Percentiles rank a stretch among this genome's conserved stretches.
phyloP scores from a whole-genome alignment of 2,113 vertebrate species.

The Ophiodon elongatus region DNA sequence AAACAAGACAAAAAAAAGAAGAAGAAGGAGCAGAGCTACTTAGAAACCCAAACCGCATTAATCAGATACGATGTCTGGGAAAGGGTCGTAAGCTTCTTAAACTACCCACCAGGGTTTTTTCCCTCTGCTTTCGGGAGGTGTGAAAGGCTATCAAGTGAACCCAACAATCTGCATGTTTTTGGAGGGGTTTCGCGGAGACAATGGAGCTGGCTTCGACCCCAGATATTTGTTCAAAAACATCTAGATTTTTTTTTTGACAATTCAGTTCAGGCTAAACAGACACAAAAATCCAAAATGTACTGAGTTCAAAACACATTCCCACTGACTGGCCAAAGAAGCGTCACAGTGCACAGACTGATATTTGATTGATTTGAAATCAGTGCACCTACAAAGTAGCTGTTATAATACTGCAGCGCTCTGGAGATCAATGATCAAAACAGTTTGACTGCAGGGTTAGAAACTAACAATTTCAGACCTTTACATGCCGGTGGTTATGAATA shows the following conservation, averaged over 20 bases:
- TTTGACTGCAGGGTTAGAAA: not conserved
- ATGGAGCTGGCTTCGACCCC: constrained; percentile 5
- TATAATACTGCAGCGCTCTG: not conserved
- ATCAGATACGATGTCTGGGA: constrained; percentile 63
- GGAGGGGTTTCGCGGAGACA: constrained; percentile 7
- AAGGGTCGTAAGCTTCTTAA: constrained; percentile 67
- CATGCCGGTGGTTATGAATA: not conserved
- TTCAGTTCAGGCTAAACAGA: not conserved
- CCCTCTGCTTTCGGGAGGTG: constrained; percentile 32
- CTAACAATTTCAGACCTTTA: not conserved
- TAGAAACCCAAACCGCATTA: constrained; percentile 46
- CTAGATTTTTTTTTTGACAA: not conserved
- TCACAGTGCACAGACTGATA: too few relatives aligned
- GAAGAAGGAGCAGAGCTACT: constrained; percentile 25
- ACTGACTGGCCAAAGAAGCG: not conserved
- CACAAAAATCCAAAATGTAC: not conserved
- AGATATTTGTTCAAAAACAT: constrained; percentile 20
- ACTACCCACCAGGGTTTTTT: constrained; percentile 53
- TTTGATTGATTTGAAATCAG: too few relatives aligned
- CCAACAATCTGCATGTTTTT: constrained; percentile 12
- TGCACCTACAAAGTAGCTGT: too few relatives aligned
- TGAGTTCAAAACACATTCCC: not conserved
- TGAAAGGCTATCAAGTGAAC: constrained; percentile 21
- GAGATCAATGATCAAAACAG: not conserved
- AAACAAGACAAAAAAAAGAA: constrained; percentile 29